Evolutionary conservation across 2,797 vertebrate species (phyloP).

Genomic region (Nannoperca obscura): DNA sequence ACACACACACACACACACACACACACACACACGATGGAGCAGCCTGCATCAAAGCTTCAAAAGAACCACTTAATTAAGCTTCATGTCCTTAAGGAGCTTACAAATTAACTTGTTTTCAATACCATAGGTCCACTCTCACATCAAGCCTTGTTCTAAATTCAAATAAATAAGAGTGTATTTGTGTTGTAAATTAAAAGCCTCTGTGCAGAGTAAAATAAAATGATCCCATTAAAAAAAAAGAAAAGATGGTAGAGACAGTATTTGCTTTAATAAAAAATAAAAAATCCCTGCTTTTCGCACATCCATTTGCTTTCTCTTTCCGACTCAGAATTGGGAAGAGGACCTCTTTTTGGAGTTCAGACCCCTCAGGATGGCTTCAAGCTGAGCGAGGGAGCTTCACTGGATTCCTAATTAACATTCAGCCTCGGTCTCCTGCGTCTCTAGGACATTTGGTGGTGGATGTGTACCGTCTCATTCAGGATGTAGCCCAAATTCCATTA

Average conservation of each 20-base stretch:
- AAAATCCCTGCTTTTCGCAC: slow-evolving; percentile 9
- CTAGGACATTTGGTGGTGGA: slow-evolving; percentile 64
- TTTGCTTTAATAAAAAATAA: slow-evolving; percentile 22
- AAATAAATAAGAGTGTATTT: slow-evolving; percentile 49
- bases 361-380: slow-evolving; percentile 81
- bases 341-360: slow-evolving; percentile 73
- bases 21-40: slow-evolving; percentile 60
- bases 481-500: slow-evolving; percentile 75
- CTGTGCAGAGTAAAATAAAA: slow-evolving; percentile 41
- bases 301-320: slow-evolving; percentile 51
- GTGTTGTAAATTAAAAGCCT: slow-evolving; percentile 43
- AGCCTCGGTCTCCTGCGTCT: slow-evolving; percentile 73
- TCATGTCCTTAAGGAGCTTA: slow-evolving; percentile 76
- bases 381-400: slow-evolving; percentile 79
- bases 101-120: slow-evolving; percentile 78
- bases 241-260: slow-evolving; percentile 29
- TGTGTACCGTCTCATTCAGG: slow-evolving; percentile 47
- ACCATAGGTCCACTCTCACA: slow-evolving; percentile 62
- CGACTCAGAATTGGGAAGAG: slow-evolving; percentile 60
- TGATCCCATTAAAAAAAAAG: slow-evolving; percentile 5
- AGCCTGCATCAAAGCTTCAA: slow-evolving; percentile 73
- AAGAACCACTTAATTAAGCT: slow-evolving; percentile 79
- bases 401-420: slow-evolving; percentile 86
- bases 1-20: slow-evolving; percentile 46
- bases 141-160: slow-evolving; percentile 43